These are phyloP conservation scores for Notolabrus celidotus DNA, from an alignment of 2,797 vertebrate species.

Conservation along the genomic window DNA sequence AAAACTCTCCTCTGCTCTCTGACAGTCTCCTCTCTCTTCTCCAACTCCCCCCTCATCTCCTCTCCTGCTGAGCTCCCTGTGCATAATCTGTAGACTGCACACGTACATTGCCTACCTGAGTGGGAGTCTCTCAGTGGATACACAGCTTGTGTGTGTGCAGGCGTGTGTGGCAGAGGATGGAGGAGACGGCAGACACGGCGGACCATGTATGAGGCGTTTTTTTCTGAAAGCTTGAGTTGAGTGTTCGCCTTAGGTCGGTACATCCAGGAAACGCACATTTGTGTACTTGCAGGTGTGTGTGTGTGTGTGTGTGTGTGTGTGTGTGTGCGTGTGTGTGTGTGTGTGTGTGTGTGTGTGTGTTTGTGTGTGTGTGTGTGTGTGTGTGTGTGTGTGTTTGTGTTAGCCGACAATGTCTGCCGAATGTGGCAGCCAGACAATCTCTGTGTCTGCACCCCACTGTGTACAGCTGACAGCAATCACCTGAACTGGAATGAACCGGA, in stretches of 20 bases:
- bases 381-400: constrained; percentile 2
- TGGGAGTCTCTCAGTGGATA: constrained; percentile 62
- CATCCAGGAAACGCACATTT: constrained; percentile 42
- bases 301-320: constrained; percentile 3
- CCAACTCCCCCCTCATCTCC: constrained; percentile 49
- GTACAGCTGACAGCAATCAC: constrained; percentile 82
- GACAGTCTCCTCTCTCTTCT: constrained; percentile 58
- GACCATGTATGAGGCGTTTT: constrained; percentile 47
- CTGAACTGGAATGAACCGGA: constrained; percentile 77
- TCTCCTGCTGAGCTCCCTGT: constrained; percentile 77
- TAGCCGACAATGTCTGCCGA: constrained; percentile 49
- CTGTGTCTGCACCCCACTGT: constrained; percentile 63
- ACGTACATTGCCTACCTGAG: constrained; percentile 82
- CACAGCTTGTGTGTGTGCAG: constrained; percentile 16
- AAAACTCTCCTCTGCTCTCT: constrained; percentile 80
- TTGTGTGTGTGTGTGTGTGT: constrained; percentile 1
- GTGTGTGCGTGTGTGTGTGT: constrained; percentile 9
- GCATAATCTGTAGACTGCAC: constrained; percentile 82
- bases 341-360: not conserved
- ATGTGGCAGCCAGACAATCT: constrained; percentile 64
- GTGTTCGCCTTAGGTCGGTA: constrained; percentile 18
- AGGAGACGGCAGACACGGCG: constrained; percentile 35
- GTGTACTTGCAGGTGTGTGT: constrained; percentile 13
- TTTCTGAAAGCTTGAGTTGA: constrained; percentile 33
- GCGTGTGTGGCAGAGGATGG: constrained; percentile 55